Conservation (phyloP, 92 coral and sea anemone genomes). For the Phenganax marumi region DNA sequence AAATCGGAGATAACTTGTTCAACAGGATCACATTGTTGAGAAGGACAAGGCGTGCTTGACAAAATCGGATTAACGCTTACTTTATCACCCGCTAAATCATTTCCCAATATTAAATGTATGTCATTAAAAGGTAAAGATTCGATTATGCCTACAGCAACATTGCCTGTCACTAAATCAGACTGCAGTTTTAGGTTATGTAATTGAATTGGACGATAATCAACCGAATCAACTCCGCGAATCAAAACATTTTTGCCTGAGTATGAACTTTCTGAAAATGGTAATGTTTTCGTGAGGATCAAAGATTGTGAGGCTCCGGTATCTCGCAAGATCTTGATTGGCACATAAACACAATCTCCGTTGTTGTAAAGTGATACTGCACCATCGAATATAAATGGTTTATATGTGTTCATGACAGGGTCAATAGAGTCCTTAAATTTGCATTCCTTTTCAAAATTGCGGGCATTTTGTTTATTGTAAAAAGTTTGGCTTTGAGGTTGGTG, state of each 20-base stretch:
- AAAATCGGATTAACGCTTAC: not conserved
- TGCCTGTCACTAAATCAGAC: constrained; percentile 3
- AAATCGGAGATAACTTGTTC: constrained; percentile 39
- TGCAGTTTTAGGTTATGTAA: not conserved
- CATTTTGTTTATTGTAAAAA: not conserved
- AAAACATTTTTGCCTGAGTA: constrained; percentile 41
- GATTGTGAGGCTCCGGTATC: constrained; percentile 64
- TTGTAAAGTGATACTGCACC: constrained; percentile 48
- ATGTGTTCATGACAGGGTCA: not conserved
- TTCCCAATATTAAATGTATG: not conserved
- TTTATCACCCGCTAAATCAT: too few relatives aligned
- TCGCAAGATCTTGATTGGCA: constrained; percentile 51
- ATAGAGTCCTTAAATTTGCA: not conserved
- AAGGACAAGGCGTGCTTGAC: not conserved
- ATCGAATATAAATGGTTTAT: constrained; percentile 49
- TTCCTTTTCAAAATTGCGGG: too few relatives aligned
- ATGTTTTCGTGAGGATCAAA: constrained; percentile 26
- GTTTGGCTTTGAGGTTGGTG: not conserved
- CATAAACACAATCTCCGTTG: constrained; percentile 20
- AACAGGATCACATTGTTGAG: constrained; percentile 3
- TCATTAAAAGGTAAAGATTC: not conserved
- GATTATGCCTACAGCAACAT: not conserved
- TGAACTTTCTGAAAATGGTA: constrained; percentile 45
- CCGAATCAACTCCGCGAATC: constrained; percentile 38
- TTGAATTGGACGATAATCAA: not conserved